Percentiles rank a stretch among this genome's conserved stretches.
These are phyloP conservation scores for Neodiprion fabricii DNA, from an alignment of 1,140 invertebrate genomes.

Conservation along the genomic window DNA sequence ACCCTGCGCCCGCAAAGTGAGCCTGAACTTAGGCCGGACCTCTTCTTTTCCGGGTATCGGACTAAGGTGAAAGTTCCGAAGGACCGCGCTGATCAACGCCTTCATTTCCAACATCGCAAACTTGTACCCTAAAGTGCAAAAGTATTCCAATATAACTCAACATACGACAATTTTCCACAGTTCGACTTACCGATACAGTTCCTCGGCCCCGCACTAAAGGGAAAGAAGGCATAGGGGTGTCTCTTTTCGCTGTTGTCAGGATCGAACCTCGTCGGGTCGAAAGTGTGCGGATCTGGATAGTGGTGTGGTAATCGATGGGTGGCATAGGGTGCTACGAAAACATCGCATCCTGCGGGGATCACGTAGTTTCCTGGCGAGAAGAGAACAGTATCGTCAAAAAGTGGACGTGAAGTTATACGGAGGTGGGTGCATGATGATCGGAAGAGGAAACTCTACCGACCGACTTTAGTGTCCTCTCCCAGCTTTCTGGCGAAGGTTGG, in stretches of 20 bases:
- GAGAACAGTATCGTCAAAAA: background rate
- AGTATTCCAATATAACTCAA: conserved; percentile 27
- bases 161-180: background rate
- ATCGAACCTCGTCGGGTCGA: conserved; percentile 76
- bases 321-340: conserved; percentile 62
- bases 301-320: conserved; percentile 72
- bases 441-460: conserved; percentile 28
- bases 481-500: conserved; percentile 68
- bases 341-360: conserved; percentile 53
- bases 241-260: conserved; percentile 62
- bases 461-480: conserved; percentile 64
- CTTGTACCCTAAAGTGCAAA: conserved; percentile 63
- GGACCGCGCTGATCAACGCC: conserved; percentile 68
- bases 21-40: conserved; percentile 59
- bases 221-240: conserved; percentile 70
- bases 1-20: conserved; percentile 64
- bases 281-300: conserved; percentile 75
- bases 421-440: conserved; percentile 29
- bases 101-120: conserved; percentile 79
- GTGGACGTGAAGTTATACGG: background rate
- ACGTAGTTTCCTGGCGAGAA: conserved; percentile 38
- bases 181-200: conserved; percentile 69
- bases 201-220: conserved; percentile 74
- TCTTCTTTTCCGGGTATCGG: conserved; percentile 59
- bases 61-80: conserved; percentile 66